These are phyloP conservation scores for Vulpes vulpes DNA, from an alignment of 2,113 vertebrate genomes.

Conservation along the genomic window DNA sequence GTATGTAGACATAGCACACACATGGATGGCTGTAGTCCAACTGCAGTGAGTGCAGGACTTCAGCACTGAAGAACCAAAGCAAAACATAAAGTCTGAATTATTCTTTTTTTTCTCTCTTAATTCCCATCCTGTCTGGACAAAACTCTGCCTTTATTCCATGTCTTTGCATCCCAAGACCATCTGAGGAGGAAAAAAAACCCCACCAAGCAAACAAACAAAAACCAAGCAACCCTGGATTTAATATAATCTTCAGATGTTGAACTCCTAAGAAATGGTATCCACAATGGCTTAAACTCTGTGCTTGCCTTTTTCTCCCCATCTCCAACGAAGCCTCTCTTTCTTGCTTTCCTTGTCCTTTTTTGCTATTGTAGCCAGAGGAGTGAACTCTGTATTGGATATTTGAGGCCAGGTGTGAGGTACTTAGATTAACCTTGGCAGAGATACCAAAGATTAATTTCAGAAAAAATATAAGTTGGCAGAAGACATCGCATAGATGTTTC, in stretches of 20 bases:
- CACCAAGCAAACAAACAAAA: neutral
- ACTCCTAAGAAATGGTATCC: neutral
- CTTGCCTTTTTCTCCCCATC: neutral
- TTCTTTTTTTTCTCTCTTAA: neutral
- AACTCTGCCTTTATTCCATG: neutral
- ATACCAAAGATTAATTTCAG: conserved; percentile 31
- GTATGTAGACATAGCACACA: neutral
- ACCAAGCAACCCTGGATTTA: neutral
- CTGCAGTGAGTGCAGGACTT: neutral
- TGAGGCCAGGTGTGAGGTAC: conserved; percentile 33
- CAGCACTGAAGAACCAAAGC: neutral
- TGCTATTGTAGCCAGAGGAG: neutral
- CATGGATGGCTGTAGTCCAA: neutral
- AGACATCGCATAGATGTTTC: conserved; percentile 50
- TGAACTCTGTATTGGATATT: neutral
- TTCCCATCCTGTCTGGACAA: neutral
- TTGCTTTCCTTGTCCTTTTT: neutral
- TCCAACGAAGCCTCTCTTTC: neutral
- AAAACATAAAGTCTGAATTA: neutral
- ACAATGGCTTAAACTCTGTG: neutral
- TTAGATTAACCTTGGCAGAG: conserved; percentile 56
- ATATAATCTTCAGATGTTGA: neutral
- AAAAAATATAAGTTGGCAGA: conserved; percentile 58
- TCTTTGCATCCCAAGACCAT: neutral
- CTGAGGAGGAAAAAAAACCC: neutral